Evolutionary conservation across 2,888 invertebrate genomes (phyloP).

Genomic region (Laothoe populi): DNA sequence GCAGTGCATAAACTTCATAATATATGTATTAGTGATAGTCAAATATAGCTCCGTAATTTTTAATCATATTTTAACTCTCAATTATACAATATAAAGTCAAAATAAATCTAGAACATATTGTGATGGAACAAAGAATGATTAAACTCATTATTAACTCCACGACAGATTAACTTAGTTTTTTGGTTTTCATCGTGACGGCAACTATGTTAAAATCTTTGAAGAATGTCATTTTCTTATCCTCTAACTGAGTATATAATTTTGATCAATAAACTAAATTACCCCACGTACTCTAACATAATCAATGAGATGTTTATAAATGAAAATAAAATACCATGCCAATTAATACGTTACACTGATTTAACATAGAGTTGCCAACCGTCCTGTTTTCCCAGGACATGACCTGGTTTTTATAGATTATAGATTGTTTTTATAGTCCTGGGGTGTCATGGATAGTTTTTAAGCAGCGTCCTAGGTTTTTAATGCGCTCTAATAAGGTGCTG

Average conservation of each 20-base stretch:
- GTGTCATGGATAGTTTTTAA: too few relatives aligned
- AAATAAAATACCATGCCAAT: constrained; percentile 42
- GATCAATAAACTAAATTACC: constrained; percentile 58
- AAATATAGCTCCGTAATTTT: neutral
- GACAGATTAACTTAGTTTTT: constrained; percentile 12
- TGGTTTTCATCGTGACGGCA: constrained; percentile 27
- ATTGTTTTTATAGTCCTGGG: too few relatives aligned
- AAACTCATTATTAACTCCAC: neutral
- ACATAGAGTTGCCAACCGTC: too few relatives aligned
- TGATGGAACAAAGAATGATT: constrained; percentile 5
- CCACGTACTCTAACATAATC: constrained; percentile 40
- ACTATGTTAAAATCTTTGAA: constrained; percentile 22
- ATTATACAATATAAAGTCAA: neutral
- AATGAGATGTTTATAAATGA: constrained; percentile 42
- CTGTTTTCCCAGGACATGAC: too few relatives aligned
- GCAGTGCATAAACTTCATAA: neutral
- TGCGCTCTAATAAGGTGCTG: too few relatives aligned
- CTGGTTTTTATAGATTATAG: too few relatives aligned
- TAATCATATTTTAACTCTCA: neutral
- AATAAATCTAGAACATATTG: neutral
- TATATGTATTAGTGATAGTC: neutral
- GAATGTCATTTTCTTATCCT: constrained; percentile 48
- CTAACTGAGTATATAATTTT: constrained; percentile 77
- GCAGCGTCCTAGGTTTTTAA: too few relatives aligned
- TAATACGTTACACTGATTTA: constrained; percentile 39